These are phyloP conservation scores for Pinctada fucata DNA, from an alignment of 2,888 invertebrate species.

Conservation along the genomic window DNA sequence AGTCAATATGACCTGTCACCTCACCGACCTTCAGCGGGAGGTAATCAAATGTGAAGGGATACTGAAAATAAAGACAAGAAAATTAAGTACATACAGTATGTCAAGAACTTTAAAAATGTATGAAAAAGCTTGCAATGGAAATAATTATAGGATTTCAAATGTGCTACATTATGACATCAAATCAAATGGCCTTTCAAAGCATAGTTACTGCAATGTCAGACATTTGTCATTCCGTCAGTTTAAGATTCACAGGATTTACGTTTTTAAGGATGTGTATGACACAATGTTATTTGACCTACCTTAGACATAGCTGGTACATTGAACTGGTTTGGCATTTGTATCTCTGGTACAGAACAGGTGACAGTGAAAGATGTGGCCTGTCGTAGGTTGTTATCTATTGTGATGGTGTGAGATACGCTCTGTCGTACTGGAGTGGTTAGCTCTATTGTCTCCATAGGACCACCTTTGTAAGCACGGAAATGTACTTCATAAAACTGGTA, in stretches of 20 bases:
- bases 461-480: conserved; percentile 71
- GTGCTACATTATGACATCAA: too few species aligned
- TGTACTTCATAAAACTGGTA: conserved; percentile 76
- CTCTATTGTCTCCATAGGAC: conserved; percentile 70
- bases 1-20: conserved; percentile 71
- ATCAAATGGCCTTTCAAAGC: too few species aligned
- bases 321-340: conserved; percentile 73
- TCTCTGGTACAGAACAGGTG: conserved; percentile 69
- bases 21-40: conserved; percentile 76
- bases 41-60: conserved; percentile 75
- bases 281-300: conserved; percentile 49
- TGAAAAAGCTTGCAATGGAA: too few species aligned
- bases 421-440: conserved; percentile 75
- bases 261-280: too few species aligned
- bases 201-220: too few species aligned
- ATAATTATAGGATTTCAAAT: too few species aligned
- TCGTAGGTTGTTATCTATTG: conserved; percentile 74
- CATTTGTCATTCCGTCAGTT: too few species aligned
- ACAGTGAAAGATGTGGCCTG: conserved; percentile 71
- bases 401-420: conserved; percentile 72
- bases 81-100: too few species aligned
- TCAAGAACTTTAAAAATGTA: too few species aligned
- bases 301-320: conserved; percentile 72
- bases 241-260: too few species aligned
- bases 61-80: conserved; percentile 56